Base-by-base conservation (phyloP, 1,140 invertebrate genomes). In the Tetragnatha versicolor region DNA sequence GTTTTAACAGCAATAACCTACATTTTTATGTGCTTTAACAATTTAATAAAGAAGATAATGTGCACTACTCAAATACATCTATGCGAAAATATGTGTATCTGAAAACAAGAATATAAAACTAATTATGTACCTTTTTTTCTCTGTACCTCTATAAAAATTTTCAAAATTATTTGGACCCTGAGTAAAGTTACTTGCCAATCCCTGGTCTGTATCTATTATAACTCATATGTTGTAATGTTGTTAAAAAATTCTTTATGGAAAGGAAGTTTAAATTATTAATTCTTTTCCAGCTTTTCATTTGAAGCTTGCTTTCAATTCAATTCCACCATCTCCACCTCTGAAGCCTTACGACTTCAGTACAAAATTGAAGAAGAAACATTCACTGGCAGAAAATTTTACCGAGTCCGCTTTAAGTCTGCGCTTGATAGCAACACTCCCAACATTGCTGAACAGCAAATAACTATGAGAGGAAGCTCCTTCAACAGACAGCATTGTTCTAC, bases 341-440 rank as follows among this genome's bases (percentile, higher is more conserved):
- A 31, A 35, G 33, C 22, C 35, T 86, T 93, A n/a, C 88, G 85
- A 73, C 83, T 95, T 1, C 89, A 90, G 81, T 94, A 93, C 84
- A 89, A 89, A 9, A 91, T 95, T n/a, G 93, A 94, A 86, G 93
- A 93, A 0, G 94, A 95, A 86, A 93, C 92, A 1, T 93, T 92
- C 83, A 81, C 81, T 27, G 81, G 89, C n/a, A 91, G 91, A 81
- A 94, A 93, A 83, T 93, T 93, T 84, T 93, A 93, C 0, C 89
- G 94, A 78, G 91, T 96, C 2, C 92, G 90, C 86, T 94, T 96
- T 82, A 58, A 80, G 39, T 66, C 76, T 22, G 42, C 82, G 25
- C 29, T 53, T 7, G 65, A 60, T 31, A 60, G 80, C 53, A 31
- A 65, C 22, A 81, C 63, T n/a, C 86, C 87, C 49, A 84, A 86